Evolutionary conservation across 2,888 invertebrate species (phyloP), one percentile per base, ranked within the genome.

Genomic region (Taphrorychus bicolor): DNA sequence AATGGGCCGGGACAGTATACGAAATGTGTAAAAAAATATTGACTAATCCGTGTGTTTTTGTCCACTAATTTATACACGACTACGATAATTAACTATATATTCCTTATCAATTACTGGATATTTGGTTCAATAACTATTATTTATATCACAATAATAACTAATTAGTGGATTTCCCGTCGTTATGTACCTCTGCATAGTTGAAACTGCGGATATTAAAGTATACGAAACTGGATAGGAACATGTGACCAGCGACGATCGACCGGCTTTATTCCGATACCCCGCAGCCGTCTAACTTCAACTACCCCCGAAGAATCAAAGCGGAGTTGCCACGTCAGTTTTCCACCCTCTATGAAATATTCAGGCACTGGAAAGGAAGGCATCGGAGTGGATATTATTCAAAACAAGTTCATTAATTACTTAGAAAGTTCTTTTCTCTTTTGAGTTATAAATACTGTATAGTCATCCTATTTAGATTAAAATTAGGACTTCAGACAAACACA

Each of bases 241-340:
- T 45, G 45, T 45, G 54, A 52, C 54, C 22, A n/a, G 17, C 9
- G 23, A 45, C 53, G 49, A 62, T 62, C 62, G 62, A 62, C 62
- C 62, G 48, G 54, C 56, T 61, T 58, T 45, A 45, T 45, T 45
- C 14, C 45, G 7, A 17, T 17, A 45, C 45, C 45, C 45, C 14
- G 45, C 45, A 45, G 45, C 45, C 45, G 14, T 45, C 45, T 45
- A 45, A 45, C 45, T 32, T 32, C 32, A 7, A 32, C 32, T 32
- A 45, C 45, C 45, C 45, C 45, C 45, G 14, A 45, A 45, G 45
- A 45, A 45, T 45, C 9, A 14, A 16, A 16, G 45, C 45, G 45
- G 45, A 3, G 45, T 45, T 45, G 45, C 45, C 45, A 45, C 5
- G 1, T 45, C 17, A 16, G 2, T 45, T 45, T 3, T 7, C 45